Conservation (phyloP, 2,113 vertebrate species). For the Aspidoscelis tigris region DNA sequence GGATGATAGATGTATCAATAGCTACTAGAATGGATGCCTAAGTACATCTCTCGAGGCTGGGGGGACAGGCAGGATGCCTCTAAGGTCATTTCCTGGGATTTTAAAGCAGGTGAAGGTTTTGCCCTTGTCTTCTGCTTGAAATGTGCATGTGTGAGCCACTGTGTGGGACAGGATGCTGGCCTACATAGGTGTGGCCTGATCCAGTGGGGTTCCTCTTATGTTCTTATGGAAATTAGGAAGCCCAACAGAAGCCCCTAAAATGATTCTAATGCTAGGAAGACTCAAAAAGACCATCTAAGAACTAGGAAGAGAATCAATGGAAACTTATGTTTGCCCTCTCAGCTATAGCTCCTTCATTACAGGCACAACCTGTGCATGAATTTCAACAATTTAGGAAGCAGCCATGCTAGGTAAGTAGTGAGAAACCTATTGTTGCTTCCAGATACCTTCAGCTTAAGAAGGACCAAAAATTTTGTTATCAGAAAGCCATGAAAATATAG, state of each 20-base stretch:
- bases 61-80: too few species aligned
- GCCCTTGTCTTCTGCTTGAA: too few species aligned
- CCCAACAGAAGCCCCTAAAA: background rate
- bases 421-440: background rate
- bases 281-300: background rate
- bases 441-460: background rate
- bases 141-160: too few species aligned
- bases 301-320: background rate
- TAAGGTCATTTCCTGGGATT: too few species aligned
- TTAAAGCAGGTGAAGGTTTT: too few species aligned
- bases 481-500: background rate
- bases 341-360: background rate
- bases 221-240: background rate
- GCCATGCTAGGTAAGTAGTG: background rate
- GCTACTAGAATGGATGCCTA: too few species aligned
- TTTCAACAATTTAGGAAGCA: background rate
- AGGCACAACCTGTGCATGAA: too few species aligned
- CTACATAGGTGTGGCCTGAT: too few species aligned
- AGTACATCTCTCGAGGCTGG: too few species aligned
- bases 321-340: background rate
- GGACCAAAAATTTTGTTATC: background rate
- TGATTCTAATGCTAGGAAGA: too few species aligned
- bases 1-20: background rate
- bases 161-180: too few species aligned
- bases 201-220: too few species aligned